Evolutionary conservation across 2,113 vertebrate genomes (phyloP).

Genomic region (Tetrax tetrax): DNA sequence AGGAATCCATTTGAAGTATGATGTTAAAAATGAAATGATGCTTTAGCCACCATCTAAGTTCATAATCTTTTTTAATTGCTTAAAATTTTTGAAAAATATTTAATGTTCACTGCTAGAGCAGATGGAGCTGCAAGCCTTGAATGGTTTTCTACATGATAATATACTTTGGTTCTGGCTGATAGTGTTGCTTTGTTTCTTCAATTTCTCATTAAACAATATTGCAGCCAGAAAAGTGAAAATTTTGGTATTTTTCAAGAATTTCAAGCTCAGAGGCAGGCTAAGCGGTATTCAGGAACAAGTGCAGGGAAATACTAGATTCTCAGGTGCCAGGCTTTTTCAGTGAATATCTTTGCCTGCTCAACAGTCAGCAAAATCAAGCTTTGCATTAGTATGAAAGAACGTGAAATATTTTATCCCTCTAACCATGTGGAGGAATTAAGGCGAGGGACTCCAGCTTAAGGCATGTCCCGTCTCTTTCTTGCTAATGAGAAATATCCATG

Average conservation of each 20-base stretch:
- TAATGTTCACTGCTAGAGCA: conserved; percentile 64
- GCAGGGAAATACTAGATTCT: not conserved
- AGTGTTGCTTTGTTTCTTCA: conserved; percentile 43
- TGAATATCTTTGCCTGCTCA: not conserved
- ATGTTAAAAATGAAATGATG: conserved; percentile 36
- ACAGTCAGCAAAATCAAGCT: not conserved
- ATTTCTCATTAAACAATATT: conserved; percentile 60
- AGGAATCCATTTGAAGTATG: conserved; percentile 15
- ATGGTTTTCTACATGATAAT: conserved; percentile 28
- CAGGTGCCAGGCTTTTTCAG: not conserved
- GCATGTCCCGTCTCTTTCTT: not conserved
- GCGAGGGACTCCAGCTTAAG: not conserved
- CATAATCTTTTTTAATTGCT: conserved; percentile 52
- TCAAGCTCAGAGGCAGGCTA: not conserved
- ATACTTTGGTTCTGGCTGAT: conserved; percentile 52
- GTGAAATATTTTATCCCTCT: not conserved
- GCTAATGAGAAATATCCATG: not conserved
- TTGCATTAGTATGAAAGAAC: not conserved
- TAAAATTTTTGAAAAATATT: conserved; percentile 57
- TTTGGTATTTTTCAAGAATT: not conserved
- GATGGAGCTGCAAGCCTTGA: conserved; percentile 61
- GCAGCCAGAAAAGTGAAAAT: not conserved
- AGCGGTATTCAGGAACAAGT: not conserved
- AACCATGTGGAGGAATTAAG: not conserved
- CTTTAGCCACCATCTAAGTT: conserved; percentile 40